Percentiles rank a stretch among this genome's conserved stretches.
phyloP scores from a whole-genome alignment of 2,888 invertebrate species.

The Drosophila conformis region DNA sequence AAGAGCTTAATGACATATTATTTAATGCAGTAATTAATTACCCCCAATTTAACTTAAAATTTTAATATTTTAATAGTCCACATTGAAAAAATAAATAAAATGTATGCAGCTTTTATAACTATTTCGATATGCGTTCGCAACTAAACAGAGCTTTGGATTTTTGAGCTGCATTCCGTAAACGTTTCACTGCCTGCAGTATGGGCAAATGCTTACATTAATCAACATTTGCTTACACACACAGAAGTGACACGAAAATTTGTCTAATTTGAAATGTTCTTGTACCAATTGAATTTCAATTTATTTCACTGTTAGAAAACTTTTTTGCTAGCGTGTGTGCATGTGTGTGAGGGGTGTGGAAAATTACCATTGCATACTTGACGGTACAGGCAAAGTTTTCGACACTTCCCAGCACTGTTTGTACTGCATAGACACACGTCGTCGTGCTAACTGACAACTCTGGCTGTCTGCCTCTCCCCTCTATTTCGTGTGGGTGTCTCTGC shows the following conservation, averaged over 20 bases:
- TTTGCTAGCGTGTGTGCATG: slow-evolving; percentile 9
- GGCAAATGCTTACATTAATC: slow-evolving; percentile 14
- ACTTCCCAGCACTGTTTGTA: slow-evolving; percentile 39
- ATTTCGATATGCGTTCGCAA: not conserved
- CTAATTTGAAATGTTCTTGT: slow-evolving; percentile 49
- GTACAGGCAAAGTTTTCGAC: slow-evolving; percentile 47
- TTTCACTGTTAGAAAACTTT: slow-evolving; percentile 39
- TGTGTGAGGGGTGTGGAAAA: slow-evolving; percentile 37
- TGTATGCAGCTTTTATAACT: not conserved
- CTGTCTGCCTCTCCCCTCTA: slow-evolving; percentile 2
- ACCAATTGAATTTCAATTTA: slow-evolving; percentile 64
- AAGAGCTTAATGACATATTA: not conserved
- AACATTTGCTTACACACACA: slow-evolving; percentile 23
- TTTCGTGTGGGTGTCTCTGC: slow-evolving; percentile 4
- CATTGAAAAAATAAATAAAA: not conserved
- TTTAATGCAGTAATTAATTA: not conserved
- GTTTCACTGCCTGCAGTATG: slow-evolving; percentile 1
- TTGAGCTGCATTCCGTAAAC: not conserved
- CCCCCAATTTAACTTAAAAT: no score
- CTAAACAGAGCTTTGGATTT: not conserved
- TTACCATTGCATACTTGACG: slow-evolving; percentile 59
- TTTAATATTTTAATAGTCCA: no score
- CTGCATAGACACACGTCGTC: slow-evolving; percentile 30
- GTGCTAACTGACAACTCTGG: slow-evolving; percentile 1
- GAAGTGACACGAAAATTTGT: slow-evolving; percentile 42